These are phyloP conservation scores for Zaprionus lachaisei DNA, from an alignment of 1,140 invertebrate genomes.

Conservation along the genomic window DNA sequence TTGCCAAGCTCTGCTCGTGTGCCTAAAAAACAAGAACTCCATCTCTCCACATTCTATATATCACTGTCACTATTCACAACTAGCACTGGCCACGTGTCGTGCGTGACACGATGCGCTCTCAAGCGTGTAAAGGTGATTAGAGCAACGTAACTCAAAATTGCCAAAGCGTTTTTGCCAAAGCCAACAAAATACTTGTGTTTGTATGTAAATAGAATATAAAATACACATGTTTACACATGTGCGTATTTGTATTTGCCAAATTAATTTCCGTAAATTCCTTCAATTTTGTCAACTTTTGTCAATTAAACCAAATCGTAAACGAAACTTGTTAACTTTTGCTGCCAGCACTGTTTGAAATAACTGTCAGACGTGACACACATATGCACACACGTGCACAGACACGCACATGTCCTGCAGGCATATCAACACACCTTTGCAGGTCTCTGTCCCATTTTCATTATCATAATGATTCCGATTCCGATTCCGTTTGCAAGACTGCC, in stretches of 20 bases:
- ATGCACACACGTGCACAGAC: neutral
- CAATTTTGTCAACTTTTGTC: neutral
- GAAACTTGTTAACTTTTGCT: neutral
- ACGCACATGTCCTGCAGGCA: neutral
- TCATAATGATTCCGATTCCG: slow-evolving; percentile 56
- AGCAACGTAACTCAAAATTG: neutral
- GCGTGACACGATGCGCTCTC: neutral
- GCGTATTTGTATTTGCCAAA: neutral
- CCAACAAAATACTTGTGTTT: neutral
- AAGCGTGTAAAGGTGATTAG: neutral
- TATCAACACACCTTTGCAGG: neutral
- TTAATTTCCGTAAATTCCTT: neutral
- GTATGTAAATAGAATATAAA: neutral
- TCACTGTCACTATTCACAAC: neutral
- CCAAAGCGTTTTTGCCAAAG: neutral
- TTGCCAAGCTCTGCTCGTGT: neutral
- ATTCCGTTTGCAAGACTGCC: neutral
- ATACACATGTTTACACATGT: neutral
- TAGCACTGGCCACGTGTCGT: neutral
- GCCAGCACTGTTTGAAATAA: neutral
- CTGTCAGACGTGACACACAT: neutral
- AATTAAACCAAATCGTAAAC: neutral
- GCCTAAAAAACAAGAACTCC: neutral
- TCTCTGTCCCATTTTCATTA: slow-evolving; percentile 40
- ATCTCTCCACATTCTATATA: neutral